Evolutionary conservation across 2,888 invertebrate species (phyloP), one percentile per base, ranked within the genome.

Genomic region (Habrosyne pyritoides): DNA sequence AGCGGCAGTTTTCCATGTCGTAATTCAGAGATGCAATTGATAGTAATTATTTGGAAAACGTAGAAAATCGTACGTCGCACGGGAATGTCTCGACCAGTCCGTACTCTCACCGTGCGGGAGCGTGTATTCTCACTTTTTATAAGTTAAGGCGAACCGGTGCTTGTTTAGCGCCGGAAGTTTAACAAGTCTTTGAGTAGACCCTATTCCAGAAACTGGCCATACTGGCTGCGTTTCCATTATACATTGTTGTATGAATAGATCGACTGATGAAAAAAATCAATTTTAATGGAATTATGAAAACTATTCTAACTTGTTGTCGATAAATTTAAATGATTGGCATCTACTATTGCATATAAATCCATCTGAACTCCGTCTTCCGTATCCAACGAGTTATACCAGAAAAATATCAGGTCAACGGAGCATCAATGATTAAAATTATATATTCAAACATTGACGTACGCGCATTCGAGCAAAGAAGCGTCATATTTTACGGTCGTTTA

Each of bases 11-110:
- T 71, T 70, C 66, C 66, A 67, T 67, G 64, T 59, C 56, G 63
- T 61, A 61, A 59, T 55, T 48, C 63, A 47, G 63, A 70, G 70
- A 68, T 65, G 69, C 62, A 67, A 64, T 68, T 73, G 66, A 62
- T 56, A 69, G 65, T 77, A 81, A 83, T 81, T 79, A 79, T 81
- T 79, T 78, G 75, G 81, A 83, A 84, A 83, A 81, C 77, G 75
- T 73, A 61, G 72, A 75, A 74, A 79, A 80, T 73, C 71, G 67
- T 67, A 69, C 61, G 67, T 56, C 49, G 56, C 75, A 75, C 68
- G 73, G 73, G 66, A 72, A 57, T 28, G 28, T 50, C 50, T 50
- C 60, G 53, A 59, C 59, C 55, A 60, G 60, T 57, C 53, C 21
- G 33, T 63, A 70, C 75, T 81, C 76, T 73, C 75, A 64, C 67